phyloP scores from a whole-genome alignment of 2,888 invertebrate genomes.

The Orthosia gothica region DNA sequence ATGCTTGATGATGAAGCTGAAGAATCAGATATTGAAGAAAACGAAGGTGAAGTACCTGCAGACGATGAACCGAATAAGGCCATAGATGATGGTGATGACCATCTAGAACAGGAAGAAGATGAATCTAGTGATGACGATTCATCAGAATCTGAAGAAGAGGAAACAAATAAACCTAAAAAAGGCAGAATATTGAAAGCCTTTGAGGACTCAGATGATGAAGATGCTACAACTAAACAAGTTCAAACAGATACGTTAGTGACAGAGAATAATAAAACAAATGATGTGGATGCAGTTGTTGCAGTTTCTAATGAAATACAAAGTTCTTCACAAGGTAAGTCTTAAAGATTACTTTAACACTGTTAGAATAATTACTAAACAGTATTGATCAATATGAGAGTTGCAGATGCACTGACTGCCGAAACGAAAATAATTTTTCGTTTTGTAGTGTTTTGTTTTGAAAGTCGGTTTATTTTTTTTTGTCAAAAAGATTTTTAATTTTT shows the following conservation, averaged over 20 bases:
- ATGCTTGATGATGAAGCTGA: conserved; percentile 90
- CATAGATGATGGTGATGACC: conserved; percentile 68
- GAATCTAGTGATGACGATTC: conserved; percentile 79
- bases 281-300: conserved; percentile 32
- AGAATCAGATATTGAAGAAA: conserved; percentile 86
- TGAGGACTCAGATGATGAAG: conserved; percentile 89
- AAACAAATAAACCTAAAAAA: conserved; percentile 77
- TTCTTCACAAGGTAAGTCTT: conserved; percentile 79
- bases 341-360: not conserved
- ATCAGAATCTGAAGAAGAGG: conserved; percentile 81
- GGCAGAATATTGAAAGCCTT: conserved; percentile 88
- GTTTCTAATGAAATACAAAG: conserved; percentile 57
- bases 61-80: conserved; percentile 74
- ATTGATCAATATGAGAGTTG: not conserved
- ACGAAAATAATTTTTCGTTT: too few species aligned
- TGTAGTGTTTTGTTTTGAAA: too few species aligned
- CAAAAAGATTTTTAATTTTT: too few species aligned
- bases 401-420: too few species aligned
- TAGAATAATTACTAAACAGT: not conserved
- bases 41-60: conserved; percentile 65
- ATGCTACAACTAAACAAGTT: conserved; percentile 40
- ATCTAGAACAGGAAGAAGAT: conserved; percentile 72
- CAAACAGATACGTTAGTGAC: conserved; percentile 8
- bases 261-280: conserved; percentile 25
- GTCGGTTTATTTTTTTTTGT: too few species aligned